A percentile compares a stretch with the other conserved stretches of the same genome.
phyloP scores from a whole-genome alignment of 2,113 vertebrate species.

The Hyla sarda region DNA sequence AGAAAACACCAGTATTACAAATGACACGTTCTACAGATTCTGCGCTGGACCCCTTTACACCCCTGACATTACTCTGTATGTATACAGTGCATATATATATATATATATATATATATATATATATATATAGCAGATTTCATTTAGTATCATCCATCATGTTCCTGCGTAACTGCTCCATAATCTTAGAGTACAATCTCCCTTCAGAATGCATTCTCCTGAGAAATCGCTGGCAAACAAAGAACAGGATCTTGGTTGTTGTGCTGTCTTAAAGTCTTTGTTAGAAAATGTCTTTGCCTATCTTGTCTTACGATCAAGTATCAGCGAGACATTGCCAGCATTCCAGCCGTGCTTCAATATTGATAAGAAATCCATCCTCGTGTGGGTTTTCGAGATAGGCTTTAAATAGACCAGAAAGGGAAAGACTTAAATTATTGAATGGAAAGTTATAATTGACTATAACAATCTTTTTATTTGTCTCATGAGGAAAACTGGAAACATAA shows the following conservation, averaged over 20 bases:
- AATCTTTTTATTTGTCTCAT: not conserved
- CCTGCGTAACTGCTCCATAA: not conserved
- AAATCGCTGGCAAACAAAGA: constrained; percentile 29
- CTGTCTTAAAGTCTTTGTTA: constrained; percentile 19
- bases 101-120: no score
- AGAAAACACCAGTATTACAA: no score
- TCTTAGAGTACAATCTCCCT: constrained; percentile 10
- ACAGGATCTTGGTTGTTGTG: constrained; percentile 14
- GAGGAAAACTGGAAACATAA: not conserved
- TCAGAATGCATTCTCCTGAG: constrained; percentile 6
- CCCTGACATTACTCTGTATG: not conserved
- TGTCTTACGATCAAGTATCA: constrained; percentile 27
- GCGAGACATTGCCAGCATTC: constrained; percentile 39
- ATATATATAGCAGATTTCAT: no score
- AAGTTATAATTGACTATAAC: not conserved
- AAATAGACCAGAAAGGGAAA: not conserved
- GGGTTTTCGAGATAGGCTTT: not conserved
- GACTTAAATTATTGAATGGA: not conserved
- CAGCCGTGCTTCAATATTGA: not conserved
- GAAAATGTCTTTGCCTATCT: constrained; percentile 35
- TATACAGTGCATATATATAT: no score
- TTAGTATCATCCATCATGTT: not conserved
- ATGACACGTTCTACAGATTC: not conserved
- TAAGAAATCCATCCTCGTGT: constrained; percentile 9
- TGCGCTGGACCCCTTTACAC: no score